These are phyloP conservation scores for Camelus bactrianus DNA, from an alignment of 2,113 vertebrate genomes.

Conservation along the genomic window DNA sequence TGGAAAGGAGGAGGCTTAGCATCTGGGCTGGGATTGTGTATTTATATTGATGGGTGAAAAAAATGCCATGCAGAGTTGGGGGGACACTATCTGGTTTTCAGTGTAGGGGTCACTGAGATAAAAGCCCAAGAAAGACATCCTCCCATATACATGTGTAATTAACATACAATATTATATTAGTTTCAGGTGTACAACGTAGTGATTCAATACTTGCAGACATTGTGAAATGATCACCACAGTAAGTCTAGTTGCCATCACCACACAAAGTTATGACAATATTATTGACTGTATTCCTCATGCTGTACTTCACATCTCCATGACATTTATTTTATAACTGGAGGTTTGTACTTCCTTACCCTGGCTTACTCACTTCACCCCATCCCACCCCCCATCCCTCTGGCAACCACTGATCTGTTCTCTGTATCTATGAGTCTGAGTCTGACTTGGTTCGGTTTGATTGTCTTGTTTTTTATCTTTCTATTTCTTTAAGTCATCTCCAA, in stretches of 20 bases:
- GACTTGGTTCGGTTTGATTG: background rate
- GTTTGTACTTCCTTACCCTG: background rate
- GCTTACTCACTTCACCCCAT: background rate
- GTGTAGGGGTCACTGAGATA: background rate
- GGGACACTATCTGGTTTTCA: background rate
- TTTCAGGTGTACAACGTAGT: background rate
- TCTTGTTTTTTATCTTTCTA: background rate
- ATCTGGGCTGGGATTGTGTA: background rate
- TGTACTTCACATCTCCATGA: background rate
- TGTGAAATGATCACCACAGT: background rate
- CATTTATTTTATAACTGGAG: background rate
- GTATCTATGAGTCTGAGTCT: background rate
- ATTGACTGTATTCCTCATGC: background rate
- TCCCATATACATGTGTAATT: no score
- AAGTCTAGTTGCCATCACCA: background rate
- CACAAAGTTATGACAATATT: background rate
- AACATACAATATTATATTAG: background rate
- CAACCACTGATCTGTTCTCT: background rate
- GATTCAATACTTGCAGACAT: background rate
- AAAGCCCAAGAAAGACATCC: background rate
- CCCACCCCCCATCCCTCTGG: background rate
- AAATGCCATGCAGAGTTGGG: background rate
- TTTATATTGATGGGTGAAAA: background rate
- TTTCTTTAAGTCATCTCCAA: no score
- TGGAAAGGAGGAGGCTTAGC: background rate